Base-by-base conservation (phyloP, 1,140 invertebrate species). In the Musca domestica region DNA sequence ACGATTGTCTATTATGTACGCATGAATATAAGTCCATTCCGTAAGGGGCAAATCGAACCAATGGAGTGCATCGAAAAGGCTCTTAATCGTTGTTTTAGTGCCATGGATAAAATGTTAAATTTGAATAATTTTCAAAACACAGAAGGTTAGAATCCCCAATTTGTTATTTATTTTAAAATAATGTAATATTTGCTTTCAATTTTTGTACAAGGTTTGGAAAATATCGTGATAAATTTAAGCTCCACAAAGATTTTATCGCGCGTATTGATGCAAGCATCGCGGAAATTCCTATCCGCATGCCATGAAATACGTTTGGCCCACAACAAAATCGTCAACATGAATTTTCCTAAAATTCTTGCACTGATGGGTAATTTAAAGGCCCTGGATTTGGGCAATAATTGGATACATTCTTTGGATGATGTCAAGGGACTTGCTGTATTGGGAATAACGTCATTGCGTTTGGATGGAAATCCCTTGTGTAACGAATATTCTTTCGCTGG, bases 381-480 rank as follows among this genome's bases (percentile, higher is more conserved):
- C 1, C n/a, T 80, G 6, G 76, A 80, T 58, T 66, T 80, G 17
- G 67, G 72, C 0, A 70, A 74, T 12, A 80, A 80, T 47, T 80
- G 77, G 77, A 72, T 80, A 4, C 58, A 72, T 5, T 68, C 75
- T 2, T 51, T 80, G 15, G 22, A 70, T 10, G 30, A 63, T 0
- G 69, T 80, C 2, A 70, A 67, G 20, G 64, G 68, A 5, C 30
- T 80, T 0, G 64, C 68, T 2, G 64, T 70, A 10, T 41, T 80
- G 9, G 72, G 72, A 0, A 51, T 80, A 1, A 80, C 74, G 54
- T 74, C 77, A 0, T 65, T 86, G n/a, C 69, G 67, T 0, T 70
- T 86, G 12, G 82, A 85, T 61, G 85, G 84, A 0, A 86, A 86
- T 72, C 84, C 83, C 0, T 66, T 86, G 0, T 86, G 85, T 47